Evolutionary conservation across 2,888 invertebrate genomes (phyloP).

Genomic region (Drosophila incognita): DNA sequence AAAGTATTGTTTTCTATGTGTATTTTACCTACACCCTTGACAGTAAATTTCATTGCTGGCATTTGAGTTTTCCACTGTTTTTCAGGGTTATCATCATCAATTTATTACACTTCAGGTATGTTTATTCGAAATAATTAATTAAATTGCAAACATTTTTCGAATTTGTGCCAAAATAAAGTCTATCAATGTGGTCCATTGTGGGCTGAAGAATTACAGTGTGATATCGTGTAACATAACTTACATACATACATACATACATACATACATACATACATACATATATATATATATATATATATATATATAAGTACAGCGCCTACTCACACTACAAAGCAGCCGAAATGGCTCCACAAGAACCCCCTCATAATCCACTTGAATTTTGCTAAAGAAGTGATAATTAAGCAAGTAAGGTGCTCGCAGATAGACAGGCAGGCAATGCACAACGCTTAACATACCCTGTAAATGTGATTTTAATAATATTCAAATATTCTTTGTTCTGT

Average conservation of each 20-base stretch:
- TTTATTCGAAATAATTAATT: not conserved
- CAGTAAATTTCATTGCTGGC: not conserved
- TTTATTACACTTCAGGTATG: not conserved
- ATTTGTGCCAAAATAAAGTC: not conserved
- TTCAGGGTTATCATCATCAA: not conserved
- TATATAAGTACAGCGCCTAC: not conserved
- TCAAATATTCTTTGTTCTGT: not conserved
- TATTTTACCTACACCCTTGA: not conserved
- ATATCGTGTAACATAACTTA: constrained; percentile 53
- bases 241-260: not conserved
- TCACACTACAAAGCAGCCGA: not conserved
- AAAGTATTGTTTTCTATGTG: not conserved
- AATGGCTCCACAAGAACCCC: constrained; percentile 17
- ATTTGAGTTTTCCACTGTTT: not conserved
- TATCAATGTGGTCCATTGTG: not conserved
- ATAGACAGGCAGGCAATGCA: not conserved
- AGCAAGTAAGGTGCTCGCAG: constrained; percentile 17
- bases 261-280: too few relatives aligned
- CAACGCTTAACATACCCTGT: constrained; percentile 18
- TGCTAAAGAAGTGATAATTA: constrained; percentile 52
- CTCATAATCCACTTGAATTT: constrained; percentile 49
- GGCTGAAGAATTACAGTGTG: constrained; percentile 62
- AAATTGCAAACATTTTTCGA: not conserved
- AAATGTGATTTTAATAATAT: not conserved
- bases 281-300: too few relatives aligned